Percentiles rank a stretch among this genome's conserved stretches.
Evolutionary conservation across 1,140 invertebrate genomes (phyloP).

Genomic region (Papilio xuthus): DNA sequence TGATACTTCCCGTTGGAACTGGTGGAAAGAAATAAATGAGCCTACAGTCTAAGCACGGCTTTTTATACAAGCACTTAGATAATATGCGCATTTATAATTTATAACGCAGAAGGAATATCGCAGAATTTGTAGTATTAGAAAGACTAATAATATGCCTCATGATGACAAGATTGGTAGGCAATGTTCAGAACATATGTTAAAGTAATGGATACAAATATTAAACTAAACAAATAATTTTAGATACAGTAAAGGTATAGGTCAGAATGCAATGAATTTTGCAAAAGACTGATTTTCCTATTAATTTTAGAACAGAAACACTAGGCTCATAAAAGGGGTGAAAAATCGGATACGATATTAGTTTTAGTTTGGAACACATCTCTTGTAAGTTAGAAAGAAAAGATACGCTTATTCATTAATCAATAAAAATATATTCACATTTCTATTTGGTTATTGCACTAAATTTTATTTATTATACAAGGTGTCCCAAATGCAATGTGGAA

Average conservation of each 20-base stretch:
- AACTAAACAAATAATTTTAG: too few species aligned
- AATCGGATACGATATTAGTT: too few species aligned
- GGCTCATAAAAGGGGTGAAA: too few species aligned
- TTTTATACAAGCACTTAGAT: neutral
- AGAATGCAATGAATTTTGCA: too few species aligned
- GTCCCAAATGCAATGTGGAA: neutral
- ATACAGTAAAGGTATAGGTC: too few species aligned
- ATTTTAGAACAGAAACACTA: too few species aligned
- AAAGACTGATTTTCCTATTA: too few species aligned
- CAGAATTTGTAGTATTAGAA: neutral
- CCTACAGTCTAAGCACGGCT: neutral
- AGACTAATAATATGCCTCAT: too few species aligned
- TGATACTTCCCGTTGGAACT: constrained; percentile 10
- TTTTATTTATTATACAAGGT: constrained; percentile 11
- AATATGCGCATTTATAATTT: neutral
- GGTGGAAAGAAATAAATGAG: constrained; percentile 12
- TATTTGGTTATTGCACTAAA: neutral
- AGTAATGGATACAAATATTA: too few species aligned
- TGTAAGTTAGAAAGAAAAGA: neutral
- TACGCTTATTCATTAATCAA: neutral
- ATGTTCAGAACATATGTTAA: too few species aligned
- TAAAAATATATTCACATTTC: neutral
- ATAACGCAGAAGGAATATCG: neutral
- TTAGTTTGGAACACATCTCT: too few species aligned
- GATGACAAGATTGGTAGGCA: too few species aligned